Evolutionary conservation across 2,888 invertebrate genomes (phyloP), one percentile per base, ranked within the genome.

Genomic region (Belgica antarctica): DNA sequence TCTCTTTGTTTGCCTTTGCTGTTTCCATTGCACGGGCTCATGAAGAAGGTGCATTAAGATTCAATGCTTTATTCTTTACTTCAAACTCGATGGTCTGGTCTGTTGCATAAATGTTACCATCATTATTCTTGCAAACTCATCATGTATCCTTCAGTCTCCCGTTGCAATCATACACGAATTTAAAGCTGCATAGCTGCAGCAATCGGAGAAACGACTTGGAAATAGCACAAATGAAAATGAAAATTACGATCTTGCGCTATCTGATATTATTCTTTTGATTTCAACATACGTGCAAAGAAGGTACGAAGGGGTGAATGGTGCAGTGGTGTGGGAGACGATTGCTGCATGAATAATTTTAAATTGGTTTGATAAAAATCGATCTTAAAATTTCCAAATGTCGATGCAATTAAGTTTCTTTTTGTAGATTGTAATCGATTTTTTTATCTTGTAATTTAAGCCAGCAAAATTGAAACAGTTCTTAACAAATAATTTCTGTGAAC

Each of bases 181-280:
- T 52, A 17, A 19, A n/a, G n/a, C n/a, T n/a, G n/a, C n/a, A n/a
- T n/a, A n/a, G n/a, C 22, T 52, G 8, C 22, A 52, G 22, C 17
- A 7, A 3, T 52, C 22, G n/a, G 22, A 17, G 17, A 22, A 10
- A 17, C n/a, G n/a, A n/a, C n/a, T n/a, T n/a, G n/a, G n/a, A 52
- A 52, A 52, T 22, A 22, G 52, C 52, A 52, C 19, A 52, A 31
- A n/a, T 22, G 22, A 17, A 19, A 22, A 17, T 19, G 59, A 25
- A 59, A 59, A 59, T 59, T 59, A 59, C 27, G 59, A 59, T 22
- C 59, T n/a, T 19, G 1, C 27, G 22, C 59, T 59, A 59, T 59
- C 59, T 19, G 59, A 59, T 4, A 27, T 22, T 19, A 52, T 52
- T 52, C 24, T 52, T 27, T 59, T 59, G 27, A 59, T 59, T 59